Evolutionary conservation across 2,113 vertebrate genomes (phyloP), one percentile per base, ranked within the genome.

Genomic region (Kryptolebias marmoratus): DNA sequence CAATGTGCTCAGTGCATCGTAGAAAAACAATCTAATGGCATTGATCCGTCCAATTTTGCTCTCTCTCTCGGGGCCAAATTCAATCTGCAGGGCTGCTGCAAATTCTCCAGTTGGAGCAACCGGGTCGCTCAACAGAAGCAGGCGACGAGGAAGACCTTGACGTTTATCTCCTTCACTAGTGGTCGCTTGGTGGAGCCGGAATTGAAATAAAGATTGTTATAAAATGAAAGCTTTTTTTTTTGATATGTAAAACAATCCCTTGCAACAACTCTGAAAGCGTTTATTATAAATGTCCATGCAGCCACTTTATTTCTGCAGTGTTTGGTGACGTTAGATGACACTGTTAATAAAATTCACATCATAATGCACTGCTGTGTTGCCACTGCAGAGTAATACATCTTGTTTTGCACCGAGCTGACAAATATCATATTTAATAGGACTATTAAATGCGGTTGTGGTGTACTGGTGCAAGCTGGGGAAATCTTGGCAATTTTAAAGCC

Each of bases 11-110:
- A 53, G 54, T 79, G 73, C 79, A 15, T 64, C 22, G 54, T 59
- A 75, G 67, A 87, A 50, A 88, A 44, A 62, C 83, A 91, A 89
- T 90, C 77, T 81, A 73, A 74, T 67, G n/a, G 13, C 79, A 90
- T 88, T 71, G 91, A 91, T 91, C 73, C 52, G 64, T 66, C 67
- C 73, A 75, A 66, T 75, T 82, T 61, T 11, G 32, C 30, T 62
- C 12, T 83, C 85, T 81, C 83, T 80, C 83, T 60, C 30, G 31
- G 56, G 83, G 75, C 74, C 68, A 75, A 66, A 85, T 84, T 62
- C 62, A 62, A 76, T 70, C 62, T 72, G 53, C 64, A 62, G 56
- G 66, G 79, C 60, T 61, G 82, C 48, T 39, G 66, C 49, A 50
- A 77, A 67, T 70, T 71, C 79, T 79, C 73, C 72, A 87, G 71